Conservation (phyloP, 1,140 invertebrate species). For the Drosophila nebulosa region DNA sequence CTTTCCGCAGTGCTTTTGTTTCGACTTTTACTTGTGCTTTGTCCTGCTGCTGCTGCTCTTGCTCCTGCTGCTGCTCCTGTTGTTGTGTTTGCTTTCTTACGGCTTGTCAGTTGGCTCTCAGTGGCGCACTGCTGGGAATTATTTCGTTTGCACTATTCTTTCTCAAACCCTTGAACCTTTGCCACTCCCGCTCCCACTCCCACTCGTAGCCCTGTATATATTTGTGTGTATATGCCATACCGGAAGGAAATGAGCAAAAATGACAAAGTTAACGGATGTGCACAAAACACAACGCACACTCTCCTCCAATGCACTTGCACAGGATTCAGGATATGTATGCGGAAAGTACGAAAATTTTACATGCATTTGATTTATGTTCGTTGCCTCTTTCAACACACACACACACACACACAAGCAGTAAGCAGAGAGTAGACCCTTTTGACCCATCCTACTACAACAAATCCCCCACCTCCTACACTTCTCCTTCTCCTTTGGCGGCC, state of each 20-base stretch:
- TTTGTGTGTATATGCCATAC: constrained; percentile 20
- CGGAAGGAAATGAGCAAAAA: constrained; percentile 79
- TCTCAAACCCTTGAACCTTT: neutral
- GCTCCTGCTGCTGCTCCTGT: constrained; percentile 24
- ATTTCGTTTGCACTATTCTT: constrained; percentile 53
- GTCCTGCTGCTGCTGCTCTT: neutral
- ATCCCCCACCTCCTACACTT: constrained; percentile 2
- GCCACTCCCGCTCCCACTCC: neutral
- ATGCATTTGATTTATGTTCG: constrained; percentile 76
- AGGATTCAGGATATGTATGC: constrained; percentile 75
- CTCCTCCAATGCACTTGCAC: constrained; percentile 47
- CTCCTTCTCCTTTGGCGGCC: constrained; percentile 26
- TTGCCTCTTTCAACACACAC: constrained; percentile 33
- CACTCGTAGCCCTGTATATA: neutral
- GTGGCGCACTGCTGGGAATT: constrained; percentile 69
- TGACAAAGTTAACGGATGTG: constrained; percentile 79
- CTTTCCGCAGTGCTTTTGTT: constrained; percentile 69
- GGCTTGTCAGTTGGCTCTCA: constrained; percentile 69
- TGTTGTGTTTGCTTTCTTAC: constrained; percentile 70
- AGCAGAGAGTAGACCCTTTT: neutral
- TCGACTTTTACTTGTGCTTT: constrained; percentile 18
- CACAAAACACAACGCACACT: constrained; percentile 71
- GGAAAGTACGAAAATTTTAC: constrained; percentile 77
- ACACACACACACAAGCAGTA: neutral
- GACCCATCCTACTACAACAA: neutral